Conservation (phyloP, 2,888 invertebrate species). For the Iselma pallidipennis region DNA sequence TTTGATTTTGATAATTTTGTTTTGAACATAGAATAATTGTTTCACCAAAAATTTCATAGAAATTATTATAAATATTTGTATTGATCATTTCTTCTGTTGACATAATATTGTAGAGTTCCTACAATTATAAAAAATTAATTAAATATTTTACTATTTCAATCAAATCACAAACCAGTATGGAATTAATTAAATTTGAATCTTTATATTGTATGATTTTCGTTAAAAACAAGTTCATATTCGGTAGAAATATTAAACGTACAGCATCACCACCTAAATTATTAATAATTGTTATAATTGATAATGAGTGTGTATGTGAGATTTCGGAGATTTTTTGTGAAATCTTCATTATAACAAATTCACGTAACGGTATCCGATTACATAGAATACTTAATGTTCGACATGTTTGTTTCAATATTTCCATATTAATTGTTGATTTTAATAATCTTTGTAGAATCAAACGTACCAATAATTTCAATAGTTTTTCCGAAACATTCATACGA, state of each 20-base stretch:
- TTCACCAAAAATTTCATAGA: constrained; percentile 38
- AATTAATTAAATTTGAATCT: constrained; percentile 35
- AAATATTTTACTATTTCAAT: background rate
- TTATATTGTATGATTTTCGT: constrained; percentile 22
- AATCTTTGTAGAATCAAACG: constrained; percentile 49
- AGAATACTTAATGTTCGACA: constrained; percentile 47
- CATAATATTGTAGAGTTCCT: constrained; percentile 44
- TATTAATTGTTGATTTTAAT: constrained; percentile 39
- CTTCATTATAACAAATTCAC: constrained; percentile 45
- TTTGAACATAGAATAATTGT: constrained; percentile 38
- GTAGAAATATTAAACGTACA: constrained; percentile 42
- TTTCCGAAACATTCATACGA: constrained; percentile 61
- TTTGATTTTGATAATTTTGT: constrained; percentile 18
- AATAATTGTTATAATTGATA: constrained; percentile 44
- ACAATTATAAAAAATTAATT: constrained; percentile 17
- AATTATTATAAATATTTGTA: constrained; percentile 32
- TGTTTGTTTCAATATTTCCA: constrained; percentile 46
- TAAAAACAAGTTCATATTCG: constrained; percentile 43
- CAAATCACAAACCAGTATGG: constrained; percentile 38
- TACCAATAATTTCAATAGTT: constrained; percentile 55
- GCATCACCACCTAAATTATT: constrained; percentile 48
- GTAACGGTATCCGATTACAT: constrained; percentile 43
- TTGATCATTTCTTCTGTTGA: constrained; percentile 34
- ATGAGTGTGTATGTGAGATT: constrained; percentile 33
- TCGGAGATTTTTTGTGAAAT: constrained; percentile 43